Evolutionary conservation across 2,888 invertebrate genomes (phyloP), one percentile per base, ranked within the genome.

Genomic region (Neelides folsomi): DNA sequence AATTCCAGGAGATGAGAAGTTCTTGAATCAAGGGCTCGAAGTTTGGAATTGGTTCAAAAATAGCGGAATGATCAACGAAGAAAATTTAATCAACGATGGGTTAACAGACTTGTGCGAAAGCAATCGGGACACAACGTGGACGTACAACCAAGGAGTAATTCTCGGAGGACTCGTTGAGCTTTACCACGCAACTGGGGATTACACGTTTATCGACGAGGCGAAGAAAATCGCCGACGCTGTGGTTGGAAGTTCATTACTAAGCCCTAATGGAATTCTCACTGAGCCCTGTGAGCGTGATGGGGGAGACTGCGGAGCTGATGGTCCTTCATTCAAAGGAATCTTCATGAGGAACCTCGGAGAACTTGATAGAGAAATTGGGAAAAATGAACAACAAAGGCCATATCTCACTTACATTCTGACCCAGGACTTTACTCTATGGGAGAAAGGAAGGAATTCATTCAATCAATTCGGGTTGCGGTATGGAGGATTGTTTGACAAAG

Each of bases 341-440:
- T 62, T 62, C 48, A 51, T 58, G 2, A 43, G 64, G n/a, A 62
- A 62, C 42, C 34, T 64, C 12, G 60, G 58, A 13, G 64, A 62
- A 38, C 50, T 64, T 8, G 55, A 64, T 38, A 50, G 59, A 13
- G 45, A 43, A 16, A 39, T 60, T 10, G 47, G 36, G 13, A 34
- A 27, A 2, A 16, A 7, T 19, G 39, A 39, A 19, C 37, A 9
- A 1, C 57, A 44, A 9, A 51, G 53, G 13, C 62, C 62, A 2
- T 64, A 62, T 44, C 48, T 51, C 2, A 19, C 27, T 9, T 64
- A 59, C 54, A 19, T 64, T 7, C 39, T 46, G 18, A 51, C 49
- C 13, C 59, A 60, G 39, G 60, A 55, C 1, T 41, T 39, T 16
- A 39, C 56, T 3, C 53, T 56, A 10, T 59, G 56, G 44, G 49